Evolutionary conservation across 1,140 invertebrate species (phyloP), one percentile per base, ranked within the genome.

Genomic region (Dreissena polymorpha): DNA sequence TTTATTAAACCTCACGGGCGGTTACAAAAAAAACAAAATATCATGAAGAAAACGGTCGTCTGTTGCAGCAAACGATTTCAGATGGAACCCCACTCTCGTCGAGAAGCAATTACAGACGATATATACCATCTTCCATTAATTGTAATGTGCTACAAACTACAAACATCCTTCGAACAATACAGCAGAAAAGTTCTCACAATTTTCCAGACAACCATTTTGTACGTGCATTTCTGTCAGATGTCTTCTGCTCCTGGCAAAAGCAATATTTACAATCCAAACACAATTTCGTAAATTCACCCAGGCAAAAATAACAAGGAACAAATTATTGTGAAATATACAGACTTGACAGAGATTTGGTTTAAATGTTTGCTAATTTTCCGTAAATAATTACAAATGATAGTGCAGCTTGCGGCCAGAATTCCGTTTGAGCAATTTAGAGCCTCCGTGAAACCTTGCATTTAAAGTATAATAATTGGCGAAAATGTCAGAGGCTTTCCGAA

Each of bases 331-430:
- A 69, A 69, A 78, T 69, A 68, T 78, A 78, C 63, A 25, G 69
- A 78, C 68, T 57, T 78, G 65, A 78, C 57, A 78, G 76, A 70
- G 76, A 23, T 39, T 25, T 50, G 64, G 39, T 39, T 65, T 78
- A 78, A 78, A 78, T 78, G 76, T 78, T 78, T 78, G 65, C 76
- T 78, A 78, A 78, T 78, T 78, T 78, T 78, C 76, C 76, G 67
- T 78, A 78, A 78, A 78, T 78, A 78, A 78, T 78, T 78, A 65
- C 67, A 69, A 23, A 78, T 69, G 49, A 78, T 69, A 78, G 67
- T 57, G 65, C 53, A 27, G 76, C 76, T 67, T 29, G 29, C 50
- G 53, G 76, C 76, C 16, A 29, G 76, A 75, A 65, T 65, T 60
- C 27, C 64, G 73, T 75, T 75, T 64, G 60, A 21, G 63, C 60